Conservation (phyloP, 2,888 invertebrate genomes). For the Eustalomyia histrio region DNA sequence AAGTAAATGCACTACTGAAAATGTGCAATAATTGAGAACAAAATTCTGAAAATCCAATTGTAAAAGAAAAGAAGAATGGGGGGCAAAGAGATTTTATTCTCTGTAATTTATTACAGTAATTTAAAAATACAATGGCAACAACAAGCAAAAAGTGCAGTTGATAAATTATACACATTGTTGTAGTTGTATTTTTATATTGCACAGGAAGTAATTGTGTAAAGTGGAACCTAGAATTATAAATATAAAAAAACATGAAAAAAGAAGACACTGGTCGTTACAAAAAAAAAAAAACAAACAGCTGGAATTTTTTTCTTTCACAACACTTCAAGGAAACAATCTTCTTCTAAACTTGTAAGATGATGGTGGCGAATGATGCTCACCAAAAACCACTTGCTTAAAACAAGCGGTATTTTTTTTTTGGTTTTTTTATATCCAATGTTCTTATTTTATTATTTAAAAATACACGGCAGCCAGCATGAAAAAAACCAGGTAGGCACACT, state of each 20-base stretch:
- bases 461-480: constrained; percentile 9
- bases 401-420: constrained; percentile 42
- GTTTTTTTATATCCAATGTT: constrained; percentile 10
- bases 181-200: constrained; percentile 17
- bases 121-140: not conserved
- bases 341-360: not conserved
- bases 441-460: constrained; percentile 19
- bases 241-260: not conserved
- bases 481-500: not conserved
- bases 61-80: constrained; percentile 9
- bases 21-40: constrained; percentile 15
- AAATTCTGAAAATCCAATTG: too few relatives aligned
- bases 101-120: constrained; percentile 8
- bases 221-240: constrained; percentile 45
- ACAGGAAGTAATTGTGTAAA: constrained; percentile 66
- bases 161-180: constrained; percentile 13
- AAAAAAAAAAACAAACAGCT: constrained; percentile 47
- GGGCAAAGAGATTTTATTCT: constrained; percentile 45
- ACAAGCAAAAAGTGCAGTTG: constrained; percentile 32
- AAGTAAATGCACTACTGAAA: not conserved
- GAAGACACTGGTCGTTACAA: constrained; percentile 4
- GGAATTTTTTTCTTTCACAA: constrained; percentile 12
- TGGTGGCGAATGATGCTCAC: not conserved
- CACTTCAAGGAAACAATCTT: constrained; percentile 39
- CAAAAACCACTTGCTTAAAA: constrained; percentile 50